These are phyloP conservation scores for Collichthys lucidus DNA, from an alignment of 2,113 vertebrate genomes.

Conservation along the genomic window DNA sequence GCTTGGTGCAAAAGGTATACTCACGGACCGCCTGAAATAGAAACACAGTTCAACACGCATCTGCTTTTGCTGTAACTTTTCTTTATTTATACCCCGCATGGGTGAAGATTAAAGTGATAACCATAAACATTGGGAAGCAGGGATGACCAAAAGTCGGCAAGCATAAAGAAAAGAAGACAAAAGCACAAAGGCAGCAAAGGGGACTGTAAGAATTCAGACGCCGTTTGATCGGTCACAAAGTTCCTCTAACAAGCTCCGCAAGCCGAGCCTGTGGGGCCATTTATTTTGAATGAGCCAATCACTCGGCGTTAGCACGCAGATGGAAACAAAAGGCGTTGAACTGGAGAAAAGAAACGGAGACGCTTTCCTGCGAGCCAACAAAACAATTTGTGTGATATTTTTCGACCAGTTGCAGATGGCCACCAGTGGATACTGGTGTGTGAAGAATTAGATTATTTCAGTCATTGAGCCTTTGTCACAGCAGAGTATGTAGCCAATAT, in stretches of 20 bases:
- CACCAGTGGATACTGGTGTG: conserved; percentile 37
- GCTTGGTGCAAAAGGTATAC: conserved; percentile 32
- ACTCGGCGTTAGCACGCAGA: neutral
- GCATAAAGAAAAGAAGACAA: conserved; percentile 19
- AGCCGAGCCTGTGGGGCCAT: neutral
- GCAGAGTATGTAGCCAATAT: neutral
- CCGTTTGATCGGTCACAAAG: conserved; percentile 53
- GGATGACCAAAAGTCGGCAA: conserved; percentile 27
- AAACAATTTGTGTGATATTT: conserved; percentile 34
- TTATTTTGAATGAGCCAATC: conserved; percentile 28
- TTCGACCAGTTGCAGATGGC: conserved; percentile 31
- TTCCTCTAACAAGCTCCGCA: conserved; percentile 52
- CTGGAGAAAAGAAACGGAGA: conserved; percentile 12
- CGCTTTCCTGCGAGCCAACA: neutral
- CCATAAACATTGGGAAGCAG: neutral
- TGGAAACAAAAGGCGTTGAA: conserved; percentile 37
- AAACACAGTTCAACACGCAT: conserved; percentile 14
- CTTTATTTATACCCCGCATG: conserved; percentile 6
- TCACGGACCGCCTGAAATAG: conserved; percentile 25
- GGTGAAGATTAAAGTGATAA: conserved; percentile 44
- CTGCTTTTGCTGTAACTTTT: conserved; percentile 19
- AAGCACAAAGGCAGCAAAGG: conserved; percentile 43
- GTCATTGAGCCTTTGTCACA: conserved; percentile 17
- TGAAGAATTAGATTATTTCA: conserved; percentile 40
- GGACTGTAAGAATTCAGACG: conserved; percentile 38